These are phyloP conservation scores for Mus caroli DNA, from an alignment of 2,797 vertebrate genomes.

Conservation along the genomic window DNA sequence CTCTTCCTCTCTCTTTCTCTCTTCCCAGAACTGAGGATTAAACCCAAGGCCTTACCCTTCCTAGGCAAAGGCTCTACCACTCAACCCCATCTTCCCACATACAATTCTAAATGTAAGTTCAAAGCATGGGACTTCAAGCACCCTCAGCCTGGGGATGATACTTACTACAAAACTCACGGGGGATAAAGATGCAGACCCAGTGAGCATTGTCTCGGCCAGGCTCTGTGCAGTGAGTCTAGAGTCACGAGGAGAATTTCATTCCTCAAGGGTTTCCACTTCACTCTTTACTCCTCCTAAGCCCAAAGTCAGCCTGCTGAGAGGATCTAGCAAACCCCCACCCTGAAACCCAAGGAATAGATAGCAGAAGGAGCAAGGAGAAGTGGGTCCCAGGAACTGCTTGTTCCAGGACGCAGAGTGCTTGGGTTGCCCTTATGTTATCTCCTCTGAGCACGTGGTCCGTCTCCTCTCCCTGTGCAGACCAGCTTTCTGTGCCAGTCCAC, in stretches of 20 bases:
- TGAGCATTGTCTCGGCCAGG: accelerated
- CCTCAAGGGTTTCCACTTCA: not conserved
- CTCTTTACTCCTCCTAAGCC: not conserved
- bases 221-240: not conserved
- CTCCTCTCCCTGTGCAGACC: not conserved
- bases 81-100: not conserved
- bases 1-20: not conserved
- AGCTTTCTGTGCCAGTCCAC: not conserved
- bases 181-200: not conserved
- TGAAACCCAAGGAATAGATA: not conserved
- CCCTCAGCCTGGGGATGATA: not conserved
- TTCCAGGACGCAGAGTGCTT: not conserved
- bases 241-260: not conserved
- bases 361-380: not conserved
- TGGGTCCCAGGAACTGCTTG: not conserved
- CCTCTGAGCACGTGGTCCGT: not conserved
- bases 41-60: not conserved
- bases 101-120: not conserved
- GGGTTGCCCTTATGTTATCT: too few species aligned
- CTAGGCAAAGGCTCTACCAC: not conserved
- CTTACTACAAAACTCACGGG: not conserved
- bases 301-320: not conserved
- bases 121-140: not conserved
- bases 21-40: not conserved
- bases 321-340: not conserved